Conservation (phyloP, 2,888 invertebrate genomes). For the Drosophila cyrtoloma region DNA sequence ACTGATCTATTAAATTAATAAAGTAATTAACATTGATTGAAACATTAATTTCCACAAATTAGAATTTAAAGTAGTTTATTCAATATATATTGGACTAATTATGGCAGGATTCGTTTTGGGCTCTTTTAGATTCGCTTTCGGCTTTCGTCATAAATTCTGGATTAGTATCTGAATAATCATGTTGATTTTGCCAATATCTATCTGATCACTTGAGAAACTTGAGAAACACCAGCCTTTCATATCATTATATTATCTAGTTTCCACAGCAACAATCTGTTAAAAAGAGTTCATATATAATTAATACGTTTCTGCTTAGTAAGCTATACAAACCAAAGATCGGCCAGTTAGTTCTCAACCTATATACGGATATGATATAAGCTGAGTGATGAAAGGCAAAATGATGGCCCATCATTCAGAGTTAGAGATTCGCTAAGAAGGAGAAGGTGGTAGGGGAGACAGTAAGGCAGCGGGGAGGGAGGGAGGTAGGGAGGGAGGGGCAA, state of each 20-base stretch:
- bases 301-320: neutral
- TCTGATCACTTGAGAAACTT: neutral
- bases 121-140: neutral
- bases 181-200: neutral
- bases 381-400: neutral
- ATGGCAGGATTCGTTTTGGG: neutral
- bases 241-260: neutral
- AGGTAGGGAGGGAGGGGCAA: neutral
- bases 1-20: neutral
- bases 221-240: neutral
- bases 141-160: neutral
- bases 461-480: neutral
- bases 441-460: neutral
- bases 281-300: neutral
- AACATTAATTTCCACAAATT: neutral
- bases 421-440: neutral
- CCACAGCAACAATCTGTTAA: neutral
- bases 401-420: slow-evolving; percentile 1
- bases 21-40: neutral
- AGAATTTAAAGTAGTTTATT: neutral
- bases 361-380: neutral
- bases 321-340: neutral
- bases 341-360: neutral
- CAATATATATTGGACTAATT: neutral
- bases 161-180: neutral